Base-by-base conservation (phyloP, 2,888 invertebrate genomes). In the Papilio demoleus region DNA sequence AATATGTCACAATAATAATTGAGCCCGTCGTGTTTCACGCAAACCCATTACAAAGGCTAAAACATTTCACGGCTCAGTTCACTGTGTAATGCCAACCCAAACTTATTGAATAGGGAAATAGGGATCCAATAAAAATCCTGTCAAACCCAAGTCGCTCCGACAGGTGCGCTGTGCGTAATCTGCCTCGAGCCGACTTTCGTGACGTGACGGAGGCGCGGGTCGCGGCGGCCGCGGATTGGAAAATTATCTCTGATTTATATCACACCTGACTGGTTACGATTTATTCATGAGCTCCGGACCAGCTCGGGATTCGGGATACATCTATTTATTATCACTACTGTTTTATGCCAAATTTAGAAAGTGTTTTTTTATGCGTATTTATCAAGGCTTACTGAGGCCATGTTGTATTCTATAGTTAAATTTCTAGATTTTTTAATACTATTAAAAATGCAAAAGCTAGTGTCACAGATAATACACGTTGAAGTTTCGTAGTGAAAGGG, bases 41-140 rank as follows among this genome's bases (percentile, higher is more conserved):
- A 59, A 63, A 19, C 64, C 64, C 50, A 68, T 60, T 60, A 64
- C 58, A 60, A 47, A 73, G 75, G 73, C 78, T 79, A 74, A 80
- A 82, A 80, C 81, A 89, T 89, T 88, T 86, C 85, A 86, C 87
- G 86, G 85, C 73, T 78, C 88, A 86, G 83, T 81, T 78, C 79
- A 79, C 86, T 78, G 79, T 76, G 85, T 88, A 88, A 88, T 86
- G 83, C 79, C 84, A 83, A 81, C 81, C 85, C 82, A 74, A 89
- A 88, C 85, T 90, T 88, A 87, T 88, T 88, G 86, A 89, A 88
- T 87, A 82, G 88, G 84, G 82, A 85, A 85, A 82, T 81, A 82
- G 83, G 85, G 81, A 86, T 87, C 88, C 88, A 89, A 90, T 90
- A 89, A 88, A 88, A 87, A 84, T 87, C 76, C 87, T 90, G 90